Percentiles rank a stretch among this genome's conserved stretches.
Evolutionary conservation across 2,797 vertebrate species (phyloP).

Genomic region (Ctenopoma multispine): DNA sequence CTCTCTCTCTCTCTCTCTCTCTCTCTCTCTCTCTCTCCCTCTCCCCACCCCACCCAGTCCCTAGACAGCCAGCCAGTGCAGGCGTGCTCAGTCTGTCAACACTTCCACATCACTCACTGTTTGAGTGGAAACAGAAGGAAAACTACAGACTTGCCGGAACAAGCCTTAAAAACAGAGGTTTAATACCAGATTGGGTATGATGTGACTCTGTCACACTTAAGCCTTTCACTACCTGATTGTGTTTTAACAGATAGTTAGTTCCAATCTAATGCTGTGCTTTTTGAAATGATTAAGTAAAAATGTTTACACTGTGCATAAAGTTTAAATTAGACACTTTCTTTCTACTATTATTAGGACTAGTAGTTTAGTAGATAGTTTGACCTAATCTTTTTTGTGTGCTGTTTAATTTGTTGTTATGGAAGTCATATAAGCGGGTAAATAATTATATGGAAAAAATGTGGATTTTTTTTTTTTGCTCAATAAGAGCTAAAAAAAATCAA

Average conservation of each 20-base stretch:
- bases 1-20: conserved; percentile 5
- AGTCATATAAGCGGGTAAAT: not conserved
- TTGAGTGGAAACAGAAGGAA: conserved; percentile 74
- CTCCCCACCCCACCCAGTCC: conserved; percentile 57
- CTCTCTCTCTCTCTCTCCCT: conserved; percentile 18
- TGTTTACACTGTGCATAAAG: conserved; percentile 42
- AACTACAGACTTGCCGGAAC: conserved; percentile 57
- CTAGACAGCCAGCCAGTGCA: conserved; percentile 60
- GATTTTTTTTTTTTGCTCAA: not conserved
- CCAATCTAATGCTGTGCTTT: conserved; percentile 33
- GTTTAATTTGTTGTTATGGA: not conserved
- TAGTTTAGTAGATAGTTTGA: no score
- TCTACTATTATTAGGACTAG: conserved; percentile 29
- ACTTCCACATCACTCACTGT: conserved; percentile 68
- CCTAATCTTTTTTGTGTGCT: no score
- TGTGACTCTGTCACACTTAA: conserved; percentile 72
- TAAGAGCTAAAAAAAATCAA: not conserved
- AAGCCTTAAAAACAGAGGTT: conserved; percentile 59
- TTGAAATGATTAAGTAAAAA: conserved; percentile 37
- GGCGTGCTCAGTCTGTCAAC: conserved; percentile 80
- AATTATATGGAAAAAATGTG: not conserved
- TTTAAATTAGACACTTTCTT: conserved; percentile 43
- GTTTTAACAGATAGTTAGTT: conserved; percentile 57
- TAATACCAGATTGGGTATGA: conserved; percentile 69
- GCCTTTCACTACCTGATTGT: conserved; percentile 50